phyloP scores from a whole-genome alignment of 92 coral and sea anemone species.

The Ricordea florida region DNA sequence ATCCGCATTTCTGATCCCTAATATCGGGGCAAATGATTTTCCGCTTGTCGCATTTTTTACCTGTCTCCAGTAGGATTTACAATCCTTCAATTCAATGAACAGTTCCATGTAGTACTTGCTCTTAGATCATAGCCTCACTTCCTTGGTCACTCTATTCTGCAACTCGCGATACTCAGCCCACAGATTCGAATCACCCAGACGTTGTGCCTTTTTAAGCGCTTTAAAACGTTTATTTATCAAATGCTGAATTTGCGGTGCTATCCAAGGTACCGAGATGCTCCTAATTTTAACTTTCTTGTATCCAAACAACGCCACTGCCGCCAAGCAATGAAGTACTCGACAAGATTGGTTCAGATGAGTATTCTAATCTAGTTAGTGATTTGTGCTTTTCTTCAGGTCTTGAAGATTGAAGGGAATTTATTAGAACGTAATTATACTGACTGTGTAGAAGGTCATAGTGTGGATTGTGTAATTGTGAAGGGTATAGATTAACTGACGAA shows the following conservation, averaged over 20 bases:
- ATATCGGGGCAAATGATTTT: not conserved
- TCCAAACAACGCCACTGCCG: too few species aligned
- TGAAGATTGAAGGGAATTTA: too few species aligned
- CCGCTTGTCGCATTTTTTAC: slow-evolving; percentile 12
- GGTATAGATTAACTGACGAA: too few species aligned
- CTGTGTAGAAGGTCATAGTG: too few species aligned
- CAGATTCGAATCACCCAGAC: slow-evolving; percentile 8
- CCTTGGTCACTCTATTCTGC: slow-evolving; percentile 38
- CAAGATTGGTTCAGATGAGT: too few species aligned
- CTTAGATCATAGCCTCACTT: slow-evolving; percentile 46
- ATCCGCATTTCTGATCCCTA: slow-evolving; percentile 19
- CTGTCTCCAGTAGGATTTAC: slow-evolving; percentile 51
- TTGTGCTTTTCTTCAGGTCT: too few species aligned
- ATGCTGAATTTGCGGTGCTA: slow-evolving; percentile 48
- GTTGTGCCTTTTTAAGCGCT: slow-evolving; percentile 7
- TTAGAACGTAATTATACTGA: too few species aligned
- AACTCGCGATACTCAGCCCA: slow-evolving; percentile 38
- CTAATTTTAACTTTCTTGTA: slow-evolving; percentile 35
- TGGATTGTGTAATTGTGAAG: too few species aligned
- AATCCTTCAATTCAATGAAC: slow-evolving; percentile 45
- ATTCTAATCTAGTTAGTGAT: too few species aligned
- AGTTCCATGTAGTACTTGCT: slow-evolving; percentile 28
- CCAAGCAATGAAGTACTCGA: too few species aligned
- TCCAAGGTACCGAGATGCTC: slow-evolving; percentile 50
- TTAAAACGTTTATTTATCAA: slow-evolving; percentile 39